A percentile compares a stretch with the other conserved stretches of the same genome.
These are phyloP conservation scores for Drosophila quadrilineata DNA, from an alignment of 1,140 invertebrate genomes.

Conservation along the genomic window DNA sequence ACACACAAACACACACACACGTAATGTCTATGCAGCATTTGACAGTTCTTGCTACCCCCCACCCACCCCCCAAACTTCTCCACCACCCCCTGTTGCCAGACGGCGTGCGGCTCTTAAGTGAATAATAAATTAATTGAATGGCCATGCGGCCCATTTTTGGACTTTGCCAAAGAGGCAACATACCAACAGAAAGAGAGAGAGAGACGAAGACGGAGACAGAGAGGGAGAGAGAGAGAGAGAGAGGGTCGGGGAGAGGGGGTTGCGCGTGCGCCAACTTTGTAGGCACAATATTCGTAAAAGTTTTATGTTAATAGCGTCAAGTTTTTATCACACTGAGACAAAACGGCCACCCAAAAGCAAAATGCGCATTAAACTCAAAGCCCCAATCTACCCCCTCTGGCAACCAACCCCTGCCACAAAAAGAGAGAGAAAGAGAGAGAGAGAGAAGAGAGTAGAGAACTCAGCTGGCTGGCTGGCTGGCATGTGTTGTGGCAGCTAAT, in stretches of 20 bases:
- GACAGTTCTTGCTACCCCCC: background rate
- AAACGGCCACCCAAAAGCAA: constrained; percentile 5
- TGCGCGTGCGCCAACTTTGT: constrained; percentile 1
- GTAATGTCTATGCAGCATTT: too few relatives aligned
- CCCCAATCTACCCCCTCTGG: background rate
- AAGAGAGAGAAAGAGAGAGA: too few relatives aligned
- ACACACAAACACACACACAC: constrained; percentile 1
- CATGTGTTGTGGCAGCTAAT: constrained; percentile 41
- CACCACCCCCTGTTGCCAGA: too few relatives aligned
- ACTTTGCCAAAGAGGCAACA: too few relatives aligned
- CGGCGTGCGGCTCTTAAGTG: constrained; percentile 63
- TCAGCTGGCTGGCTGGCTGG: too few relatives aligned
- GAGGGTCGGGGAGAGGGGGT: background rate
- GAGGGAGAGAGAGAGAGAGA: too few relatives aligned
- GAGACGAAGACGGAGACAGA: too few relatives aligned
- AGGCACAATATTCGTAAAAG: constrained; percentile 39
- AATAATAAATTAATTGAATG: constrained; percentile 79
- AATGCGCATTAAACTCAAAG: background rate
- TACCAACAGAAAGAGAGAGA: too few relatives aligned
- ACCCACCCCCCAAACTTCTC: background rate
- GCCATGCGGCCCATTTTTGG: constrained; percentile 64
- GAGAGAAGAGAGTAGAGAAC: too few relatives aligned
- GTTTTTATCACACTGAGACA: constrained; percentile 33
- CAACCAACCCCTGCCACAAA: background rate
- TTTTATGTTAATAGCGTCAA: constrained; percentile 66